phyloP scores from a whole-genome alignment of 2,113 vertebrate species.

The Passerina amoena region DNA sequence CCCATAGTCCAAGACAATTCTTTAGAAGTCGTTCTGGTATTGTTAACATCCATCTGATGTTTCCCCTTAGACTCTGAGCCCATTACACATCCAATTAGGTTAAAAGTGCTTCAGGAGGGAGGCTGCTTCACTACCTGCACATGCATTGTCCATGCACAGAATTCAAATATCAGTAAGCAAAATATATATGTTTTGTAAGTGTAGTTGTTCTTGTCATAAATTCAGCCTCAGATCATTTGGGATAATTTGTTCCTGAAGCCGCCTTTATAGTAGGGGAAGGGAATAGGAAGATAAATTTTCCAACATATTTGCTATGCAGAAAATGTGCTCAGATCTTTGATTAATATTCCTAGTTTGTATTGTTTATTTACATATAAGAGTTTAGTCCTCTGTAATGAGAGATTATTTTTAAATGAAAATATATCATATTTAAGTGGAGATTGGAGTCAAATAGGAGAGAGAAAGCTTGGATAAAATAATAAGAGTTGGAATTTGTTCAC shows the following conservation, averaged over 20 bases:
- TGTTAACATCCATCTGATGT: not conserved
- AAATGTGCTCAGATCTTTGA: not conserved
- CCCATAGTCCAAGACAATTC: not conserved
- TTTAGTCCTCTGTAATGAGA: not conserved
- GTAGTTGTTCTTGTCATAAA: not conserved
- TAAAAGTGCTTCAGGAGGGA: not conserved
- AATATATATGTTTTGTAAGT: not conserved
- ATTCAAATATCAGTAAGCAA: not conserved
- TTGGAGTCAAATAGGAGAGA: not conserved
- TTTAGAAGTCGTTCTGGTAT: not conserved
- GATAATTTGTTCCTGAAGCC: not conserved
- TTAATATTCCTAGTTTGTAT: not conserved
- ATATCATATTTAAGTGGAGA: not conserved
- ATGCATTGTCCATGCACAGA: not conserved
- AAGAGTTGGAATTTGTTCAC: not conserved
- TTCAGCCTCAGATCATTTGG: not conserved
- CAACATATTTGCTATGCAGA: not conserved
- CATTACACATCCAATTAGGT: not conserved
- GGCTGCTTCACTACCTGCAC: not conserved
- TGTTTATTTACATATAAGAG: not conserved
- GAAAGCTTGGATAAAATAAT: not conserved
- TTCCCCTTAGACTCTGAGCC: not conserved
- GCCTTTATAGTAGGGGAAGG: not conserved
- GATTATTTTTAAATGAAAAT: not conserved
- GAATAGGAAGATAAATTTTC: not conserved